Base-by-base conservation (phyloP, 2,113 vertebrate species). In the Miniopterus natalensis region DNA sequence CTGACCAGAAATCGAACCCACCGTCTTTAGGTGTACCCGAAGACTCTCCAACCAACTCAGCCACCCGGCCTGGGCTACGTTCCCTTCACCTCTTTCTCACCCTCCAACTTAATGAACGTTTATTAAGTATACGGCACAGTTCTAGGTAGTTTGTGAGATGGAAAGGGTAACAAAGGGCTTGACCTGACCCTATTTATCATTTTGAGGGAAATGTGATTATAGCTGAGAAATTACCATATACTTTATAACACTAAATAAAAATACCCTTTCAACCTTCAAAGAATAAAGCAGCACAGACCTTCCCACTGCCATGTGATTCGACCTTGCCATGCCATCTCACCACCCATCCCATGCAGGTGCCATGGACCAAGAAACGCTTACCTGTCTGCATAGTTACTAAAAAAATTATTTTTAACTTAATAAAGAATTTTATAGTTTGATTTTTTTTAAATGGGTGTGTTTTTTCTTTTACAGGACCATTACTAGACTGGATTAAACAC, bases 381-480 rank as follows among this genome's bases (percentile, higher is more conserved):
- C 45, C 6, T 23, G 29, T 25, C 77, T 55, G 45, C n/a, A 45
- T 0, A 45, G 29, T 11, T 55, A 77, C 40, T 49, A 27, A 80
- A 77, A 73, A 63, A 7, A 15, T 1, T 2, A 12, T 74, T 66
- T 80, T 18, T 1, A 80, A 94, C 71, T 61, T 78, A 57, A 53
- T 47, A 75, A 61, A 75, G 27, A 89, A 95, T 87, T 87, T 86
- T 91, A 83, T 1, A 53, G 21, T n/a, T 86, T 66, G 4, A 29
- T 23, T 78, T 53, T 12, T 40, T 88, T 80, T 75, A 10, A 71
- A 49, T 15, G 65, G 1, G 14, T 61, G 0, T 51, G 57, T 70
- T 79, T 88, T 66, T 51, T 36, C 13, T 51, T 65, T 65, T 29
- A 45, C 2, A 84, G 79, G 15, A 70, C 21, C 31, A 65, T 45